These are phyloP conservation scores for Geotrupes spiniger DNA, from an alignment of 2,888 invertebrate species.

Conservation along the genomic window DNA sequence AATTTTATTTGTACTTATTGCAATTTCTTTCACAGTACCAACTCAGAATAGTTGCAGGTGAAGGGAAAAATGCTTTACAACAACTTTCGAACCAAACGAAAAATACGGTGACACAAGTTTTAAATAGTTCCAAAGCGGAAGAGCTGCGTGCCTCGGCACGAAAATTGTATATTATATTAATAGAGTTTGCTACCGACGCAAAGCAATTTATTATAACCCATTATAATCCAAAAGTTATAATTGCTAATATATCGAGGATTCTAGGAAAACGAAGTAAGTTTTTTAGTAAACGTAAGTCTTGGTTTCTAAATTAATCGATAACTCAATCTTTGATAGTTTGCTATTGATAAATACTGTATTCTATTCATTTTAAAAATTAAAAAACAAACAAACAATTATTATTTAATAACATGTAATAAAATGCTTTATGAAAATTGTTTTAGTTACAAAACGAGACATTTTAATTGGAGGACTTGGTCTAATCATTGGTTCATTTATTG, in stretches of 20 bases:
- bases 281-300: too few species aligned
- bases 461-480: slow-evolving; percentile 50
- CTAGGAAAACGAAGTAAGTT: slow-evolving; percentile 41
- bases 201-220: slow-evolving; percentile 31
- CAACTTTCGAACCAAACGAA: slow-evolving; percentile 36
- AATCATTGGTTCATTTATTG: slow-evolving; percentile 48
- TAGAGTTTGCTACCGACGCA: slow-evolving; percentile 32
- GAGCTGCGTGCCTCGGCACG: slow-evolving; percentile 33
- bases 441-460: slow-evolving; percentile 51
- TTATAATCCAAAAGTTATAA: slow-evolving; percentile 13
- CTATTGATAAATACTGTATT: too few species aligned
- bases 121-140: slow-evolving; percentile 35
- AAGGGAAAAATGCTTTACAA: slow-evolving; percentile 38
- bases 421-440: slow-evolving; percentile 22
- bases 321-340: too few species aligned
- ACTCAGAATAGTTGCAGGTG: slow-evolving; percentile 37
- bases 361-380: too few species aligned
- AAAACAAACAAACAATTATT: too few species aligned
- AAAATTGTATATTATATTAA: slow-evolving; percentile 31
- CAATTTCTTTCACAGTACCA: slow-evolving; percentile 37
- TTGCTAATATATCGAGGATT: slow-evolving; percentile 30
- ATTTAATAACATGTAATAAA: too few species aligned
- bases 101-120: slow-evolving; percentile 31
- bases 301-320: too few species aligned
- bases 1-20: slow-evolving; percentile 5